A percentile compares a stretch with the other conserved stretches of the same genome.
These are phyloP conservation scores for Maniola jurtina DNA, from an alignment of 1,140 invertebrate genomes.

Conservation along the genomic window DNA sequence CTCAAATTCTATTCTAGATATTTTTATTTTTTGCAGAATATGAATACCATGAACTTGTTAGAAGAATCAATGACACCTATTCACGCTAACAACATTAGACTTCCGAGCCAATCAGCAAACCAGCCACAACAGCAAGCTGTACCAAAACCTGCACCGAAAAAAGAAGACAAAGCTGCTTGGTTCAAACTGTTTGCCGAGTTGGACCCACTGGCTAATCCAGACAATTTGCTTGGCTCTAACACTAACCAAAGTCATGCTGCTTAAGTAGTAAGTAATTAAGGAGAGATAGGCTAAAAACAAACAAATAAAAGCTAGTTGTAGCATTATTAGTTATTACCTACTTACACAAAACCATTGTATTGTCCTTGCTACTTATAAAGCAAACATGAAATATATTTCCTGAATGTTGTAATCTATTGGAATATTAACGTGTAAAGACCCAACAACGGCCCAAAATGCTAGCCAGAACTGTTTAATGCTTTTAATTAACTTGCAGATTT, in stretches of 20 bases:
- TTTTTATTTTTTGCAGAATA: constrained; percentile 41
- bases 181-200: constrained; percentile 95
- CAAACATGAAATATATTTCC: no score
- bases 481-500: no score
- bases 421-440: no score
- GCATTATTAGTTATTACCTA: no score
- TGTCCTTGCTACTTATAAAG: no score
- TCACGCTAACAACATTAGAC: constrained; percentile 35
- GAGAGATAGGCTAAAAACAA: constrained; percentile 6
- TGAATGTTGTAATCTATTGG: no score
- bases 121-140: constrained; percentile 20
- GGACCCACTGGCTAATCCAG: constrained; percentile 92
- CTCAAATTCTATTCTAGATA: background rate
- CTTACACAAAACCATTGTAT: no score
- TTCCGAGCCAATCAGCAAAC: constrained; percentile 25
- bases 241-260: constrained; percentile 72
- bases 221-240: constrained; percentile 70
- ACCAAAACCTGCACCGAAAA: constrained; percentile 47
- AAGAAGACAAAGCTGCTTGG: constrained; percentile 84
- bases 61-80: constrained; percentile 45
- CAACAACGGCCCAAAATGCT: no score
- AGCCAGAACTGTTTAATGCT: no score
- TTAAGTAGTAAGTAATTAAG: constrained; percentile 32
- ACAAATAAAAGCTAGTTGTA: background rate
- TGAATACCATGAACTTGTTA: constrained; percentile 40